Percentiles rank a stretch among this genome's conserved stretches.
Conservation (phyloP, 2,888 invertebrate species). For the Automeris io region DNA sequence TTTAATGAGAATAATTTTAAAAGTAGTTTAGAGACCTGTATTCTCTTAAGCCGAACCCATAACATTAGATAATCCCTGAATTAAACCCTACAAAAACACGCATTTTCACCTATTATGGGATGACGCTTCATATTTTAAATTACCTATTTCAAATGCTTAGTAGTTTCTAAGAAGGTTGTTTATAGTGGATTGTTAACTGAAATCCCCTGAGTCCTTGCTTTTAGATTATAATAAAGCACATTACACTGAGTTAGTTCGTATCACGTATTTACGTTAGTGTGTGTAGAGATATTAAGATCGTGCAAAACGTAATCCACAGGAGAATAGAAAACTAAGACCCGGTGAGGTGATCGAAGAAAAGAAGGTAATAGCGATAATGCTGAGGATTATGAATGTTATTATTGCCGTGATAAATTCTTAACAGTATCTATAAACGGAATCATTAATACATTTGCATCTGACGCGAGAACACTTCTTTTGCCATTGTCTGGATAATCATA, state of each 20-base stretch:
- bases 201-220: slow-evolving; percentile 62
- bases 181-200: slow-evolving; percentile 50
- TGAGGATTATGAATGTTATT: slow-evolving; percentile 70
- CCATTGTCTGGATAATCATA: slow-evolving; percentile 54
- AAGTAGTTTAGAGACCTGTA: slow-evolving; percentile 59
- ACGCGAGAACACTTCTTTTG: slow-evolving; percentile 48
- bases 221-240: slow-evolving; percentile 45
- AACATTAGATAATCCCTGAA: slow-evolving; percentile 51
- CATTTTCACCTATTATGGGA: slow-evolving; percentile 51
- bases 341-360: slow-evolving; percentile 96
- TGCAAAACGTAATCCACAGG: slow-evolving; percentile 79
- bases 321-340: slow-evolving; percentile 94
- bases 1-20: slow-evolving; percentile 25
- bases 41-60: slow-evolving; percentile 75
- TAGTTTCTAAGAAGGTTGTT: slow-evolving; percentile 45
- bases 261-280: slow-evolving; percentile 37
- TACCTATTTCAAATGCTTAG: slow-evolving; percentile 46
- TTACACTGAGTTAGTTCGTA: slow-evolving; percentile 39
- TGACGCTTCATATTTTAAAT: slow-evolving; percentile 48
- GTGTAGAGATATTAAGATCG: slow-evolving; percentile 65
- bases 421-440: slow-evolving; percentile 60
- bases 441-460: slow-evolving; percentile 62
- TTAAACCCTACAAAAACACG: slow-evolving; percentile 41
- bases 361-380: slow-evolving; percentile 85
- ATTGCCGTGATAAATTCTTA: slow-evolving; percentile 69